Conservation (phyloP, 2,113 vertebrate species). For the Dermatemys mawii region DNA sequence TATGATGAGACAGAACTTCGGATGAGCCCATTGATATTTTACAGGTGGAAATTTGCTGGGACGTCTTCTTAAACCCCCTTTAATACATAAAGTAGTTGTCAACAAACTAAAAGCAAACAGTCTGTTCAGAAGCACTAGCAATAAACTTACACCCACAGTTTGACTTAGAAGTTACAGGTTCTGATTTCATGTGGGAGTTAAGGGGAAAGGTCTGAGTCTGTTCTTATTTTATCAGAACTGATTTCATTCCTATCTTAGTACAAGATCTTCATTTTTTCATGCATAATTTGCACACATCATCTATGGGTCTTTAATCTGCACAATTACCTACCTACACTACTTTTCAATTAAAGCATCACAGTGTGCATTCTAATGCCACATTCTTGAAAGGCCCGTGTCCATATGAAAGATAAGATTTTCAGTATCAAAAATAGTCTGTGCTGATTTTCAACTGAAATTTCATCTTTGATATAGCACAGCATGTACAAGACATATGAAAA, state of each 20-base stretch:
- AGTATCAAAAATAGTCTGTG: conserved; percentile 53
- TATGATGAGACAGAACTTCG: background rate
- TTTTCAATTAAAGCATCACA: conserved; percentile 64
- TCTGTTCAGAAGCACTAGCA: conserved; percentile 35
- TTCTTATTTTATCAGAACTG: conserved; percentile 25
- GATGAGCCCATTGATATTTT: conserved; percentile 8
- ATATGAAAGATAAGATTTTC: conserved; percentile 44
- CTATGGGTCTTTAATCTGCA: conserved; percentile 18
- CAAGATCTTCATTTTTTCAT: background rate
- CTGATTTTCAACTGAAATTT: conserved; percentile 65
- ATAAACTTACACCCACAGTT: conserved; percentile 25
- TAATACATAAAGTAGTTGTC: conserved; percentile 49
- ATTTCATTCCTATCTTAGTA: background rate
- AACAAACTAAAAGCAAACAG: conserved; percentile 49
- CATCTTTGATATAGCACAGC: conserved; percentile 26
- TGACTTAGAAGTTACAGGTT: conserved; percentile 60
- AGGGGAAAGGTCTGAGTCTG: conserved; percentile 44
- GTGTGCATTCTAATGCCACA: background rate
- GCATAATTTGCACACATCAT: background rate
- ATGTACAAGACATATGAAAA: conserved; percentile 21
- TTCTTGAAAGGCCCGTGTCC: conserved; percentile 47
- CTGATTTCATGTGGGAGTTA: conserved; percentile 46
- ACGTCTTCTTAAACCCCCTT: conserved; percentile 34
- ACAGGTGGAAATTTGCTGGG: conserved; percentile 19
- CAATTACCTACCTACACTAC: conserved; percentile 45